Evolutionary conservation across 2,113 vertebrate species (phyloP).

Genomic region (Ictalurus furcatus): DNA sequence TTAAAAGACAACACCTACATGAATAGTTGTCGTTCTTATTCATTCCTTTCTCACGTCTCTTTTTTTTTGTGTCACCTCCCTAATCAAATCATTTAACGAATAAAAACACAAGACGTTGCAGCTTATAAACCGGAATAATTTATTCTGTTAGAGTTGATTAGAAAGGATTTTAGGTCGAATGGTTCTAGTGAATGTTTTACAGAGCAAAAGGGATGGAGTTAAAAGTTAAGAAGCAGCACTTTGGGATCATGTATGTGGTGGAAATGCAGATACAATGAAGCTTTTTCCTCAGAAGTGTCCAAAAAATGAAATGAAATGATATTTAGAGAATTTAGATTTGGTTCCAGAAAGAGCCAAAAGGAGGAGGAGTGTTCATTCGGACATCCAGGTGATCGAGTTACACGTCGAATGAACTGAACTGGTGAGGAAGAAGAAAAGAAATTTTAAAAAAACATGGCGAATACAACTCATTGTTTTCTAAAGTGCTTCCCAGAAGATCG

Average conservation of each 20-base stretch:
- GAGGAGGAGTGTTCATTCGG: background rate
- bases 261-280: background rate
- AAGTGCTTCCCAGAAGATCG: background rate
- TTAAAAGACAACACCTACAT: conserved; percentile 1
- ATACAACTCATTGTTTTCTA: background rate
- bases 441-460: background rate
- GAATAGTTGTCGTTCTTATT: background rate
- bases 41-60: conserved; percentile 15
- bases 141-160: conserved; percentile 38
- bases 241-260: background rate
- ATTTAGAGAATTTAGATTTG: background rate
- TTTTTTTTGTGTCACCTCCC: background rate
- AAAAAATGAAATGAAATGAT: background rate
- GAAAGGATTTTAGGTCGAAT: conserved; percentile 35
- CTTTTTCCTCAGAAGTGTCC: background rate
- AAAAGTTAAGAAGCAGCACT: background rate
- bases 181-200: background rate
- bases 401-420: background rate
- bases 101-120: background rate
- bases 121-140: conserved; percentile 39
- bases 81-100: background rate
- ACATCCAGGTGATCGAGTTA: background rate
- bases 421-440: background rate
- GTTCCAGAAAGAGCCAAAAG: background rate
- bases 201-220: background rate